Evolutionary conservation across 2,113 vertebrate species (phyloP).

Genomic region (Megalops atlanticus): DNA sequence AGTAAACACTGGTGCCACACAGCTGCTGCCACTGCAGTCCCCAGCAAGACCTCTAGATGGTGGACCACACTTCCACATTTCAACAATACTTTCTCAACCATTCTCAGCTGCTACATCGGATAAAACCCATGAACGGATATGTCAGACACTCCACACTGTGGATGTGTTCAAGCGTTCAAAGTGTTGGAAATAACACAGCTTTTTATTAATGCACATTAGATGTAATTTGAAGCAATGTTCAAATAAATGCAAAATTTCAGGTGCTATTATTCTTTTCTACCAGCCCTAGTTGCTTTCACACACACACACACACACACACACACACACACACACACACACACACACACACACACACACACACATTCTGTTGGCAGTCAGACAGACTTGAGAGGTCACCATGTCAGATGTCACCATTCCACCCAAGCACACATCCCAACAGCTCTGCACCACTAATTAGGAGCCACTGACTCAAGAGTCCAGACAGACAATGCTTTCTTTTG

Average conservation of each 20-base stretch:
- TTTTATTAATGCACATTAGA: too few species aligned
- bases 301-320: not conserved
- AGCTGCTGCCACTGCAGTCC: slow-evolving; percentile 38
- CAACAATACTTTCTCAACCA: not conserved
- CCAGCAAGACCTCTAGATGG: slow-evolving; percentile 40
- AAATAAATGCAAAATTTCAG: not conserved
- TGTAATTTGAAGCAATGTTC: too few species aligned
- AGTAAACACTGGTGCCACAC: slow-evolving; percentile 30
- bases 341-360: not conserved
- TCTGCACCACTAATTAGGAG: slow-evolving; percentile 1
- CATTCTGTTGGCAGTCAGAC: not conserved
- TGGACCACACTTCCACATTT: slow-evolving; percentile 4
- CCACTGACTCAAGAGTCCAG: too few species aligned
- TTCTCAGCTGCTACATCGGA: not conserved
- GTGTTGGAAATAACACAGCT: not conserved
- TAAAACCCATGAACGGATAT: not conserved
- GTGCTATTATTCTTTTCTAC: not conserved
- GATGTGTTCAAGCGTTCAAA: not conserved
- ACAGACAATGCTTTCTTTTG: not conserved
- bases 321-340: not conserved
- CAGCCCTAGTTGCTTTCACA: too few species aligned
- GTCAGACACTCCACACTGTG: not conserved
- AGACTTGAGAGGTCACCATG: slow-evolving; percentile 3
- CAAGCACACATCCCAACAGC: slow-evolving; percentile 1
- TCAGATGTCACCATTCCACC: not conserved